Percentiles rank a stretch among this genome's conserved stretches.
These are phyloP conservation scores for Mya arenaria DNA, from an alignment of 1,140 invertebrate species.

Conservation along the genomic window DNA sequence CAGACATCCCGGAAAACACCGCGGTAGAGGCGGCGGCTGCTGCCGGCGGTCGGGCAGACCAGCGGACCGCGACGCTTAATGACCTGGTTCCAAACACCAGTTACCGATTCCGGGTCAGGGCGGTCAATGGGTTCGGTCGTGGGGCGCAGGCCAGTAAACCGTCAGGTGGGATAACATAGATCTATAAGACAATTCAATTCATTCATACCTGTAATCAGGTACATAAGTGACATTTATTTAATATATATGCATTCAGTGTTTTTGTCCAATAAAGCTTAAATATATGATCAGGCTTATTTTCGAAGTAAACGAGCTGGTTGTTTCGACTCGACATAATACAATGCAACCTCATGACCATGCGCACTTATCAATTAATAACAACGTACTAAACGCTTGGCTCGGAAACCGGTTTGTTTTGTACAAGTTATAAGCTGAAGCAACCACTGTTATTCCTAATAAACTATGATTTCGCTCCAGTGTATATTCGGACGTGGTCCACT, in stretches of 20 bases:
- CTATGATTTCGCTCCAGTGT: constrained; percentile 55
- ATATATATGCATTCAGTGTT: background rate
- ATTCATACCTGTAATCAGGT: background rate
- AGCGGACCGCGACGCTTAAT: constrained; percentile 48
- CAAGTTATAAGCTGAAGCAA: too few relatives aligned
- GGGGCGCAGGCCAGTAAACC: constrained; percentile 79
- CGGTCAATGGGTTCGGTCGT: constrained; percentile 91
- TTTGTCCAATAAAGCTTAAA: background rate
- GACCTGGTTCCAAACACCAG: constrained; percentile 91
- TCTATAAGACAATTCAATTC: background rate
- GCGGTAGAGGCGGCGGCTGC: background rate
- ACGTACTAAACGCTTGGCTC: too few relatives aligned
- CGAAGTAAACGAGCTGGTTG: too few relatives aligned
- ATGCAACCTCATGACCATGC: too few relatives aligned
- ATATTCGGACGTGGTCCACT: constrained; percentile 60
- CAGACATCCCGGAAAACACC: constrained; percentile 57
- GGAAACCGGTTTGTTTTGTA: too few relatives aligned
- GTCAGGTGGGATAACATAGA: constrained; percentile 74
- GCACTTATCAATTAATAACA: too few relatives aligned
- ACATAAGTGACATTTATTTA: background rate
- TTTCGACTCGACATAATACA: too few relatives aligned
- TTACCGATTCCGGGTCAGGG: constrained; percentile 94
- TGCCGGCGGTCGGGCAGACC: constrained; percentile 15
- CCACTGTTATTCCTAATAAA: too few relatives aligned
- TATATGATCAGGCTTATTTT: background rate